Evolutionary conservation across 2,888 invertebrate species (phyloP), one percentile per base, ranked within the genome.

Genomic region (Corbicula japonica): DNA sequence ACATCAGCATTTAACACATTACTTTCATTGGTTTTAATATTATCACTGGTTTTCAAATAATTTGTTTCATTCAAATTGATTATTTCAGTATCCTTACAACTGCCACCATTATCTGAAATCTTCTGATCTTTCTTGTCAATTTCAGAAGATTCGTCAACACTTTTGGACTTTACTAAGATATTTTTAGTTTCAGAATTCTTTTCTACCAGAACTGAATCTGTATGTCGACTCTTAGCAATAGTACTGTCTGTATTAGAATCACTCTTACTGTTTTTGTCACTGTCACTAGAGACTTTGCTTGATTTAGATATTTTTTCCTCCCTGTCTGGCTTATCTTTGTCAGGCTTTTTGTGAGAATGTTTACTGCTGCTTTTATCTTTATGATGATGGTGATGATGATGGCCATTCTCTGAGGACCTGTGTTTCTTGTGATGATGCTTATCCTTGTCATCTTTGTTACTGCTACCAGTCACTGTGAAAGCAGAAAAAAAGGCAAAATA

Each of bases 381-480:
- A 28, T 68, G 79, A 56, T 60, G 60, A 15, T 81, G 70, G 41
- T 86, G 85, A 54, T 86, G 76, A 35, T 85, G 86, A 54, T 88
- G 78, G 18, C 77, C 76, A 58, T 79, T 73, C 28, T 81, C 66
- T 32, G 76, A 62, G 8, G 77, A 58, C 32, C 58, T 76, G 52
- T 70, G 79, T 38, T 74, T 79, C 34, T 80, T 78, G 15, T 69
- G 76, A 60, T 73, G 76, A 60, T 73, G 76, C 32, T 68, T 76
- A 18, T 71, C 70, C 12, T 28, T 30, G 23, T 63, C 48, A 46
- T 12, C 56, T 34, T 21, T 12, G 5, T 32, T 41, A 6, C 30
- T 28, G 10, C 10, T 23, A 18, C 32, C n/a, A n/a, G n/a, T n/a
- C n/a, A n/a, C n/a, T n/a, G n/a, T n/a, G n/a, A n/a, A n/a, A n/a